A percentile compares a stretch with the other conserved stretches of the same genome.
Conservation (phyloP, 2,797 vertebrate species). For the Chromobotia macracanthus region DNA sequence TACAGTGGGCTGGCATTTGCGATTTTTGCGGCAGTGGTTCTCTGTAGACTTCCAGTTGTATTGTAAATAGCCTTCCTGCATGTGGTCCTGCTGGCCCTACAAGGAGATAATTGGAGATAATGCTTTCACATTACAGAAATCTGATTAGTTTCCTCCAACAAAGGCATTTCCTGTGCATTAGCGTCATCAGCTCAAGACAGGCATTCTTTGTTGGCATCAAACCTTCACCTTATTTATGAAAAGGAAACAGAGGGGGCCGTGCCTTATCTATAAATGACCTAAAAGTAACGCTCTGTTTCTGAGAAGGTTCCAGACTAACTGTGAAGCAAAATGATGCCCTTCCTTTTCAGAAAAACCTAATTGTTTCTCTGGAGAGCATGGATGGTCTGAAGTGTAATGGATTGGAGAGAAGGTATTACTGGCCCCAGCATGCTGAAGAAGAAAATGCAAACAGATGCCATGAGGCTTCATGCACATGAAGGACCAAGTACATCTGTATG, state of each 20-base stretch:
- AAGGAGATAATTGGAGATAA: conserved; percentile 70
- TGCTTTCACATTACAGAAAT: conserved; percentile 76
- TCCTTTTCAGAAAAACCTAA: background rate
- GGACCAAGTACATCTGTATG: too few relatives aligned
- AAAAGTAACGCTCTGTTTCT: background rate
- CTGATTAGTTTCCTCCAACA: conserved; percentile 73
- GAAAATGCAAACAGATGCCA: too few relatives aligned
- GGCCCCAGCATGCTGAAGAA: too few relatives aligned
- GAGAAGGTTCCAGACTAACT: background rate
- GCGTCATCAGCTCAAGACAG: conserved; percentile 61
- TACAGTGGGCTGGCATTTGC: conserved; percentile 12
- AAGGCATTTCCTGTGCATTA: conserved; percentile 81
- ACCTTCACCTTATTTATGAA: conserved; percentile 26
- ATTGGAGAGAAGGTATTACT: background rate
- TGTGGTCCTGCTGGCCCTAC: conserved; percentile 61
- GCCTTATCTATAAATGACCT: background rate
- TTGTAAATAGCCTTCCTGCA: conserved; percentile 21
- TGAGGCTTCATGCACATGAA: too few relatives aligned
- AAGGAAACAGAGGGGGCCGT: too few relatives aligned
- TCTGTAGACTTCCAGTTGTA: conserved; percentile 9
- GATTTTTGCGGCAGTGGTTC: conserved; percentile 3
- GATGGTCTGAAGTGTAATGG: too few relatives aligned
- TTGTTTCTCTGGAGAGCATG: background rate
- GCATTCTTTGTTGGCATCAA: conserved; percentile 58
- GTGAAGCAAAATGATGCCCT: background rate